Conservation (phyloP, 2,113 vertebrate genomes). For the Tychaedon coryphoeus region DNA sequence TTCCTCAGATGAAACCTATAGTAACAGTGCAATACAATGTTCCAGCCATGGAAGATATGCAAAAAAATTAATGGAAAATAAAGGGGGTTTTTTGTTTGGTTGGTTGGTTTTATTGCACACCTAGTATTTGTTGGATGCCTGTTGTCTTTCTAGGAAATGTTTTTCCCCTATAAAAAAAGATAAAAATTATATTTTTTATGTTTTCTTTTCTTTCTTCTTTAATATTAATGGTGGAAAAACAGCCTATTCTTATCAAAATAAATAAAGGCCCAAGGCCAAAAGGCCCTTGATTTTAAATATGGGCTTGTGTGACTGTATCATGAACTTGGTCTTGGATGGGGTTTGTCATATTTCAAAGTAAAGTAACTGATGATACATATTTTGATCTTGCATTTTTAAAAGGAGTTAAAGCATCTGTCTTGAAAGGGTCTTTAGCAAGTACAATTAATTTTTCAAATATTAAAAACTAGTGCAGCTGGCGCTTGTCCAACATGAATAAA, state of each 20-base stretch:
- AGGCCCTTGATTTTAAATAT: background rate
- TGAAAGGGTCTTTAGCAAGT: slow-evolving; percentile 6
- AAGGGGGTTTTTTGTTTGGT: background rate
- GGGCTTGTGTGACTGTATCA: background rate
- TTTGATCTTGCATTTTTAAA: slow-evolving; percentile 23
- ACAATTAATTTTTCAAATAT: slow-evolving; percentile 22
- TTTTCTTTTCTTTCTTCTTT: background rate
- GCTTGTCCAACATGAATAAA: background rate
- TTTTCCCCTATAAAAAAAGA: background rate
- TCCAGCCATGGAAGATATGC: background rate
- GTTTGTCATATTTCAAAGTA: background rate
- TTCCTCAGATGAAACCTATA: background rate
- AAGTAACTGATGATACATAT: background rate
- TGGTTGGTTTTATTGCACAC: background rate
- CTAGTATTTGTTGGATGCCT: background rate
- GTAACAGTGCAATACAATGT: background rate
- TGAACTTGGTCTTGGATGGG: background rate
- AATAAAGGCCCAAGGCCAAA: background rate
- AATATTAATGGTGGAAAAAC: background rate
- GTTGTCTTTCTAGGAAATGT: background rate
- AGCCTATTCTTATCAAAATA: background rate
- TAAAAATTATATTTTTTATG: background rate
- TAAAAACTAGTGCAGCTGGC: slow-evolving; percentile 1
- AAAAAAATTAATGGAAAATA: background rate
- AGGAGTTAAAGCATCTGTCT: slow-evolving; percentile 15